Conservation (phyloP, 2,888 invertebrate species). For the Phymatocera aterrima region DNA sequence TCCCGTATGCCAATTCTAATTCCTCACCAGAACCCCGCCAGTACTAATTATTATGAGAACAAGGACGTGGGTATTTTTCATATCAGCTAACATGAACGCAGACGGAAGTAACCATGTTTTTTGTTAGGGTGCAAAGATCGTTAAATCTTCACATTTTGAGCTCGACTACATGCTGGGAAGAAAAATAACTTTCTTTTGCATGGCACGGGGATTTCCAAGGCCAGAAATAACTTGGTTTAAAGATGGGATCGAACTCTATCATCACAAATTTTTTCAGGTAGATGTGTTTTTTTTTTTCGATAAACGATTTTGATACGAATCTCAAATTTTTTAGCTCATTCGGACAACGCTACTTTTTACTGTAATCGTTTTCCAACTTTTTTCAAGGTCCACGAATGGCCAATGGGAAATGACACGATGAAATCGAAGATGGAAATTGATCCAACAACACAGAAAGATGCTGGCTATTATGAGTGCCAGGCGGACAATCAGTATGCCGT, state of each 20-base stretch:
- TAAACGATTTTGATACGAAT: neutral
- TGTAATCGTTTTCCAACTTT: neutral
- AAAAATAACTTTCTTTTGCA: conserved; percentile 86
- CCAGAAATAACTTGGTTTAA: conserved; percentile 88
- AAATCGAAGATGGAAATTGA: conserved; percentile 87
- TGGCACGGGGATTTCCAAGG: conserved; percentile 83
- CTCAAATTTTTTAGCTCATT: neutral
- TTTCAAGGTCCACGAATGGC: conserved; percentile 82
- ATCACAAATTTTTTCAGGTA: conserved; percentile 84
- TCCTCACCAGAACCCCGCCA: conserved; percentile 78
- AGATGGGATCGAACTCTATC: conserved; percentile 85
- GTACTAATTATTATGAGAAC: conserved; percentile 80
- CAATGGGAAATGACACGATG: conserved; percentile 80
- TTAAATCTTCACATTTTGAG: conserved; percentile 84
- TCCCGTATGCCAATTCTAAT: conserved; percentile 78
- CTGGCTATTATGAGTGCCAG: conserved; percentile 84
- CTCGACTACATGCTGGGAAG: conserved; percentile 85
- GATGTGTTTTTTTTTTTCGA: neutral
- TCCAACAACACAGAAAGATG: conserved; percentile 84
- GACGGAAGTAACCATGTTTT: conserved; percentile 44
- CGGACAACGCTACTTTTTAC: neutral
- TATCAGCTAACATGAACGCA: neutral
- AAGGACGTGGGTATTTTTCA: conserved; percentile 78
- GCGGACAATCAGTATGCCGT: conserved; percentile 85
- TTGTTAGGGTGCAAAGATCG: conserved; percentile 82